A percentile compares a stretch with the other conserved stretches of the same genome.
phyloP scores from a whole-genome alignment of 2,113 vertebrate species.

The Garra rufa region DNA sequence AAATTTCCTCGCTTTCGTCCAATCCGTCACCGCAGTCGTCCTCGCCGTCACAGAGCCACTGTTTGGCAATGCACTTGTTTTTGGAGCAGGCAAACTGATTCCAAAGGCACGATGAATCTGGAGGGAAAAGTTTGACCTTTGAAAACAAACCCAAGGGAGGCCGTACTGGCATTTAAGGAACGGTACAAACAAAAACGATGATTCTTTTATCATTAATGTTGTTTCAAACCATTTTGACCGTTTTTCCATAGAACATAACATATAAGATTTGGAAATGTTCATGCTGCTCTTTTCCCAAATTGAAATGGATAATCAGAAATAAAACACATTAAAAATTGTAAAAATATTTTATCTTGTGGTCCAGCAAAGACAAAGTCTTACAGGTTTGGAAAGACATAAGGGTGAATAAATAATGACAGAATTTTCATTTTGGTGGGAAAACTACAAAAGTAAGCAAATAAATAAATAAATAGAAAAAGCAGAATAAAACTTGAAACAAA shows the following conservation, averaged over 20 bases:
- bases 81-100: slow-evolving; percentile 86
- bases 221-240: not conserved
- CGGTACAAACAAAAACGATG: not conserved
- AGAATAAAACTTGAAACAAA: too few relatives aligned
- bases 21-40: slow-evolving; percentile 84
- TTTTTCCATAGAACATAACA: not conserved
- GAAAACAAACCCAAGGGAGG: not conserved
- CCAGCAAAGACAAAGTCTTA: too few relatives aligned
- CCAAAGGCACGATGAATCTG: slow-evolving; percentile 86
- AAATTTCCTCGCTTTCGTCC: slow-evolving; percentile 82
- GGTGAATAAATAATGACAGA: too few relatives aligned
- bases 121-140: not conserved
- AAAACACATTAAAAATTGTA: not conserved
- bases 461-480: too few relatives aligned
- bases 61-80: slow-evolving; percentile 84
- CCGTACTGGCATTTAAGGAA: not conserved
- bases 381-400: too few relatives aligned
- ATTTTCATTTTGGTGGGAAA: too few relatives aligned
- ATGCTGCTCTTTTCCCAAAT: not conserved
- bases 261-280: not conserved
- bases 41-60: slow-evolving; percentile 86
- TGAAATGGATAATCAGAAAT: not conserved
- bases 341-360: not conserved
- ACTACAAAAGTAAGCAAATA: too few relatives aligned
- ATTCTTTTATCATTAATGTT: not conserved